These are phyloP conservation scores for Herpetotheres cachinnans DNA, from an alignment of 2,113 vertebrate genomes.

Conservation along the genomic window DNA sequence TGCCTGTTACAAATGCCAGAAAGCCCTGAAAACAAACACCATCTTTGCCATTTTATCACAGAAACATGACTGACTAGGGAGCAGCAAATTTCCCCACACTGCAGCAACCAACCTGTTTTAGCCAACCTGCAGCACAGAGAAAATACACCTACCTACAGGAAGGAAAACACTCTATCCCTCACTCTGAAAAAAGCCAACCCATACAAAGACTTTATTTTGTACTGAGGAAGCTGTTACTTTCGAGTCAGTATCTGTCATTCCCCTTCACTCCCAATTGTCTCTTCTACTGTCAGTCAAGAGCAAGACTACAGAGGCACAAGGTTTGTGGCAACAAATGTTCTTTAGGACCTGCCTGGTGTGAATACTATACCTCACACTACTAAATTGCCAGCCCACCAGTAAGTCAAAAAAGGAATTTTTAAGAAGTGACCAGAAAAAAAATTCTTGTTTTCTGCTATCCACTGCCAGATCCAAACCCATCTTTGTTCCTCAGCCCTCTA, in stretches of 20 bases:
- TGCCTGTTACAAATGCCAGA: not conserved
- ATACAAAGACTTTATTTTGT: not conserved
- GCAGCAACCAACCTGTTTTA: not conserved
- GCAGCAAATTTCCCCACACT: not conserved
- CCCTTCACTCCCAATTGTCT: not conserved
- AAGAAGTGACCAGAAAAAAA: not conserved
- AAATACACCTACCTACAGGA: not conserved
- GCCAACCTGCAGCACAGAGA: not conserved
- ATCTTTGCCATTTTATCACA: not conserved
- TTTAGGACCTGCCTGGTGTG: not conserved
- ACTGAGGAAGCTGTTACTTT: not conserved
- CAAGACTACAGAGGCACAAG: not conserved
- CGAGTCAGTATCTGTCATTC: not conserved
- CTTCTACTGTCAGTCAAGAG: not conserved
- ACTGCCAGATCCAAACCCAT: not conserved
- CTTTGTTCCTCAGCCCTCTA: not conserved
- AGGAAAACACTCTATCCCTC: not conserved
- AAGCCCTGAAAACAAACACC: not conserved
- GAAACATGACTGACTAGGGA: not conserved
- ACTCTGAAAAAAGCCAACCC: not conserved
- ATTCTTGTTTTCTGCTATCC: not conserved
- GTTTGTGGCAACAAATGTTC: not conserved
- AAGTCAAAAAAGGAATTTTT: not conserved
- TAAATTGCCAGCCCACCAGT: not conserved
- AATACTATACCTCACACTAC: not conserved